These are phyloP conservation scores for Caracal caracal DNA, from an alignment of 2,113 vertebrate genomes.

Conservation along the genomic window DNA sequence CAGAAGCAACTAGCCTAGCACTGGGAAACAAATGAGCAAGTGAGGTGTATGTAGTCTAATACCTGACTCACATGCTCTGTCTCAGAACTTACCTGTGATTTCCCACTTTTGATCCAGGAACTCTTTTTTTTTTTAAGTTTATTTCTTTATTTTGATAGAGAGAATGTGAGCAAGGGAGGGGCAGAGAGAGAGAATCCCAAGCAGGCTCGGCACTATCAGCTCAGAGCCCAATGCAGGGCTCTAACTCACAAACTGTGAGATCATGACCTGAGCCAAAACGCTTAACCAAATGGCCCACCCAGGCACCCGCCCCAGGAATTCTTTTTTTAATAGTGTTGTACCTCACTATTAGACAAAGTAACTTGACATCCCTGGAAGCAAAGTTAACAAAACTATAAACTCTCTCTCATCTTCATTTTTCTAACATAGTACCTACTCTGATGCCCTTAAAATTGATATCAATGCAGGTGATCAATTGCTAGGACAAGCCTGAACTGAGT, in stretches of 20 bases:
- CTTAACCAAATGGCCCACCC: too few relatives aligned
- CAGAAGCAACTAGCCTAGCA: background rate
- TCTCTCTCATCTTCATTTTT: slow-evolving; percentile 25
- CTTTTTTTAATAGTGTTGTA: slow-evolving; percentile 4
- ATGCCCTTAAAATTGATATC: background rate
- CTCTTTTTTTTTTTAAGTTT: background rate
- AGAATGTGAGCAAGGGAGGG: too few relatives aligned
- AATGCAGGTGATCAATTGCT: background rate
- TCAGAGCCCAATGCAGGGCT: too few relatives aligned
- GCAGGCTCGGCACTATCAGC: too few relatives aligned
- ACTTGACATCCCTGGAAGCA: background rate
- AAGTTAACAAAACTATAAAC: background rate
- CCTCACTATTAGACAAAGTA: background rate
- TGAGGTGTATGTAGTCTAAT: background rate
- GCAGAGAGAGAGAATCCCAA: too few relatives aligned
- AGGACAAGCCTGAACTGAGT: background rate
- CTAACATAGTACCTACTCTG: background rate
- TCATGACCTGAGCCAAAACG: too few relatives aligned
- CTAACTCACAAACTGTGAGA: too few relatives aligned
- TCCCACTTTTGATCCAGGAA: slow-evolving; percentile 36
- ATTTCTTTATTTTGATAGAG: too few relatives aligned
- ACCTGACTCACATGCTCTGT: background rate
- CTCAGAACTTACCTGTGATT: slow-evolving; percentile 12
- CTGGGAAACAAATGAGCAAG: background rate
- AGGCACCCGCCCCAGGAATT: background rate